phyloP scores from a whole-genome alignment of 2,797 vertebrate genomes.

The Acanthurus tractus region DNA sequence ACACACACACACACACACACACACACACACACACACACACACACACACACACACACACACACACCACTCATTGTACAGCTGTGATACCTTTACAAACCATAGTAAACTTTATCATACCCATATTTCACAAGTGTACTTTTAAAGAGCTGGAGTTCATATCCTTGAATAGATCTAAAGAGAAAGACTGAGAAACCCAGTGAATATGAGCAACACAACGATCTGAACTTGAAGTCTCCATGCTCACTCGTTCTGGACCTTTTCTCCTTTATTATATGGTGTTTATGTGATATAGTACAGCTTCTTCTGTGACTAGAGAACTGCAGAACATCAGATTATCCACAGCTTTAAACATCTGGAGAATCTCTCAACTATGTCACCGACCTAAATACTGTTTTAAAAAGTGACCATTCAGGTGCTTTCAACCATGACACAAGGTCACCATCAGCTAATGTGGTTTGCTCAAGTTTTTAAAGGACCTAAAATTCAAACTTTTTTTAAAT shows the following conservation, averaged over 20 bases:
- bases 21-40: constrained; percentile 7
- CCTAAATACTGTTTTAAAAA: neutral
- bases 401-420: neutral
- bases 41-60: neutral
- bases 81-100: neutral
- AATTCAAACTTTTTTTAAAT: neutral
- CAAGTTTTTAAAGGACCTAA: too few species aligned
- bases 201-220: too few species aligned
- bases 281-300: too few species aligned
- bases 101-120: neutral
- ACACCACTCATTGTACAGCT: neutral
- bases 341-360: too few species aligned
- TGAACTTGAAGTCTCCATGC: too few species aligned
- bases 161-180: too few species aligned
- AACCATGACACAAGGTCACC: neutral
- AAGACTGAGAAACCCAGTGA: too few species aligned
- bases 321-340: too few species aligned
- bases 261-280: too few species aligned
- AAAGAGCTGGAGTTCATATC: too few species aligned
- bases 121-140: neutral
- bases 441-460: neutral
- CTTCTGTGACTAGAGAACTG: too few species aligned
- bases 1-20: neutral
- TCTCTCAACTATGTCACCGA: neutral
- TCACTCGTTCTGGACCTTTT: too few species aligned